Base-by-base conservation (phyloP, 2,888 invertebrate species). In the Orthonevra nobilis region DNA sequence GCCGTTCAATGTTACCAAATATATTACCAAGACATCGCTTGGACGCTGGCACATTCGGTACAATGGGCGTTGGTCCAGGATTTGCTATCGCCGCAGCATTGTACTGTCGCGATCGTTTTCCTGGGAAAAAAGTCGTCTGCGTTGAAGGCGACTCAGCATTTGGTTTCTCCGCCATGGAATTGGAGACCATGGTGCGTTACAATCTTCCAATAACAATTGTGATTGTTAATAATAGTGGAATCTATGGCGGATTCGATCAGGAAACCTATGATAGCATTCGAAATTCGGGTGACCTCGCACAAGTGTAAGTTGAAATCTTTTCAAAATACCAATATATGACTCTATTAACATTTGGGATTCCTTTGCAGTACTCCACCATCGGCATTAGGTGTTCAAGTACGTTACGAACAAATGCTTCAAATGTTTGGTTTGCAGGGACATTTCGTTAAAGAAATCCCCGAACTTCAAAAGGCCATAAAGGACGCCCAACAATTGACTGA, bases 151-250 rank as follows among this genome's bases (percentile, higher is more conserved):
- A 99, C 87, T 97, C 97, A 36, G 99, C 98, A 0, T 98, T 99
- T 89, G 99, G 99, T 1, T 99, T 99, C 90, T 97, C 97, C 19
- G 98, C 96, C 85, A 97, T 98, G 97, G 99, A 99, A 90, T 91
- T 98, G 19, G 99, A 99, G 90, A 99, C 98, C 0, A 96, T 98
- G 92, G 93, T 95, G 86, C 94, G 98, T 73, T 98, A 98, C 89
- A 95, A 96, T 84, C 90, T 99, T 82, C 98, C 98, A 0, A 92
- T 98, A 20, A 92, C 96, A 28, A 92, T 98, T 68, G 92, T 98
- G 2, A 93, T 99, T 75, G 93, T 99, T 3, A 99, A 99, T 89
- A 99, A 99, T 90, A 97, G 95, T 86, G 98, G 98, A 15, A 98
- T 98, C 85, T 96, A 96, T 86, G 92, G 94, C 52, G 98, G 98